A percentile compares a stretch with the other conserved stretches of the same genome.
Evolutionary conservation across 2,888 invertebrate genomes (phyloP).

Genomic region (Polietes domitor): DNA sequence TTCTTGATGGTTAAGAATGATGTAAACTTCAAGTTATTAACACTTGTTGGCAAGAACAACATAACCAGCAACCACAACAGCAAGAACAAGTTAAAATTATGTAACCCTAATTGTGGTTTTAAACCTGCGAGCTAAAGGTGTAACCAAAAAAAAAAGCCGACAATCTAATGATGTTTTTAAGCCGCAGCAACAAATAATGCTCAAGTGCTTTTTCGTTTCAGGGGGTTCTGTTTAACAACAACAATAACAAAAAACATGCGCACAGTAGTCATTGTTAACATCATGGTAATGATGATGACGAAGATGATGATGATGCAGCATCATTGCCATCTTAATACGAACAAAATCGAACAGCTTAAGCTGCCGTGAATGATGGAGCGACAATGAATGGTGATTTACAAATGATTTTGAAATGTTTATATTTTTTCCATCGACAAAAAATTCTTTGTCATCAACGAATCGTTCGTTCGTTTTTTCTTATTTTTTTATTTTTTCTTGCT

Average conservation of each 20-base stretch:
- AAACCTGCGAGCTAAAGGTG: neutral
- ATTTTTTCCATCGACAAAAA: neutral
- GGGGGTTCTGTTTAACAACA: neutral
- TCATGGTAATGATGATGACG: neutral
- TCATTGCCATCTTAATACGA: neutral
- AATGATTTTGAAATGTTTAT: conserved; percentile 1
- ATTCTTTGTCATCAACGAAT: neutral
- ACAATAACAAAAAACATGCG: neutral
- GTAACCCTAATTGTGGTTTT: neutral
- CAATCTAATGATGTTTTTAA: neutral
- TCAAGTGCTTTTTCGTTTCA: neutral
- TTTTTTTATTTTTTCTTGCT: neutral
- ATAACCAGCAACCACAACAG: neutral
- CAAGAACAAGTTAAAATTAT: neutral
- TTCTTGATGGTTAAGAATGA: too few relatives aligned
- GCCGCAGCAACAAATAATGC: neutral
- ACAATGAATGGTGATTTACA: neutral
- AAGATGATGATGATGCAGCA: neutral
- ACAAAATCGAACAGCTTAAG: neutral
- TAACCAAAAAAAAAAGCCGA: neutral
- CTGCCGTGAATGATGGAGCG: neutral
- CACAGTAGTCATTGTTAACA: conserved; percentile 1
- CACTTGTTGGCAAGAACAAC: neutral
- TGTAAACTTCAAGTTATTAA: neutral
- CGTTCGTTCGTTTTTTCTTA: too few relatives aligned